Evolutionary conservation across 2,888 invertebrate species (phyloP).

Genomic region (Dryobotodes eremita): DNA sequence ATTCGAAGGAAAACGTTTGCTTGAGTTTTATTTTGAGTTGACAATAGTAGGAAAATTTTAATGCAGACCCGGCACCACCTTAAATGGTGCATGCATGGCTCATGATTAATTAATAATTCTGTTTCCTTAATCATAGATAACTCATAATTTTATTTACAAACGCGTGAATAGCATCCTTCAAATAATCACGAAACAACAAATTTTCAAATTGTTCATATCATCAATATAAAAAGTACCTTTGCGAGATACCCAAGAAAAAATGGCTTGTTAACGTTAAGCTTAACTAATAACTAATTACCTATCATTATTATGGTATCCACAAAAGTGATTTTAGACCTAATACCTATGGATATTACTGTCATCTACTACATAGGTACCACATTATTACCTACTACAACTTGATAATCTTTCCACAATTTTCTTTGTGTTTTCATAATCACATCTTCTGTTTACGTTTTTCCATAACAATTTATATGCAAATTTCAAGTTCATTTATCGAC

Average conservation of each 20-base stretch:
- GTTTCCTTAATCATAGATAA: background rate
- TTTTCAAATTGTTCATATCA: slow-evolving; percentile 39
- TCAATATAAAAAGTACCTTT: slow-evolving; percentile 34
- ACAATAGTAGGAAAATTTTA: slow-evolving; percentile 21
- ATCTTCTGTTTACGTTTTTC: slow-evolving; percentile 63
- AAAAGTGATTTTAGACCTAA: slow-evolving; percentile 28
- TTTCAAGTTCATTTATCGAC: slow-evolving; percentile 63
- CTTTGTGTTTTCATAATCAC: slow-evolving; percentile 38
- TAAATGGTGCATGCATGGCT: slow-evolving; percentile 11
- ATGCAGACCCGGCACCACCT: slow-evolving; percentile 2
- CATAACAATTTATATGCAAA: slow-evolving; percentile 67
- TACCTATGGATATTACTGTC: slow-evolving; percentile 21
- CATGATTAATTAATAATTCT: background rate
- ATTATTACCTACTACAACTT: slow-evolving; percentile 5
- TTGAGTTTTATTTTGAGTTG: slow-evolving; percentile 31
- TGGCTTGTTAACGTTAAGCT: slow-evolving; percentile 20
- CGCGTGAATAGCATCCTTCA: background rate
- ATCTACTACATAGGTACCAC: slow-evolving; percentile 9
- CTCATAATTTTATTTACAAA: slow-evolving; percentile 12
- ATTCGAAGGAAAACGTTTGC: slow-evolving; percentile 45
- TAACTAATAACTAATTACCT: slow-evolving; percentile 40
- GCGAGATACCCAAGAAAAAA: slow-evolving; percentile 33
- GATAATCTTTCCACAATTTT: slow-evolving; percentile 48
- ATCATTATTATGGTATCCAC: slow-evolving; percentile 27
- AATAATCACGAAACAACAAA: background rate